Conservation (phyloP, 2,888 invertebrate species). For the Melanchra persicariae region DNA sequence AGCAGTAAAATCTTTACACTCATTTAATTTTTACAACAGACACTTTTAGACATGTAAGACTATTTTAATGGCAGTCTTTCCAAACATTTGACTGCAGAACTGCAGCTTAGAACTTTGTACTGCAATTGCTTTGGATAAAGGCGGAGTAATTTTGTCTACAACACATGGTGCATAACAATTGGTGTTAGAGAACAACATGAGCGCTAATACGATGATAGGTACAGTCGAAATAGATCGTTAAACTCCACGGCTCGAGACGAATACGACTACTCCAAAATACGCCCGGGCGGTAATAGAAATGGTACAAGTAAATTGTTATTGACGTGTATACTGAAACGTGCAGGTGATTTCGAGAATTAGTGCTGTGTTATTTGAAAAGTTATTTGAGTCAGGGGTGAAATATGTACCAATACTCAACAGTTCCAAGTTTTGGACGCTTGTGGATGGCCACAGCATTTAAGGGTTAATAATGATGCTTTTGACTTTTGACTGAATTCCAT, state of each 20-base stretch:
- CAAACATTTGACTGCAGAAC: slow-evolving; percentile 35
- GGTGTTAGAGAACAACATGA: slow-evolving; percentile 72
- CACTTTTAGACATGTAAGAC: slow-evolving; percentile 3
- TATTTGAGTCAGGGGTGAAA: slow-evolving; percentile 16
- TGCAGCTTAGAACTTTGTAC: slow-evolving; percentile 42
- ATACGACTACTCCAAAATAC: slow-evolving; percentile 69
- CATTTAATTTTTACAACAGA: neutral
- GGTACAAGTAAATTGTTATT: slow-evolving; percentile 77
- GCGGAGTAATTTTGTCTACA: slow-evolving; percentile 55
- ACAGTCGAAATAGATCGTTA: slow-evolving; percentile 80
- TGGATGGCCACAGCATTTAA: neutral
- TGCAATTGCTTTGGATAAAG: slow-evolving; percentile 38
- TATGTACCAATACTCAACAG: slow-evolving; percentile 2
- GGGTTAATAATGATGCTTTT: slow-evolving; percentile 1
- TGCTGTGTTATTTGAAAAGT: slow-evolving; percentile 48
- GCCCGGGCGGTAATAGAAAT: slow-evolving; percentile 68
- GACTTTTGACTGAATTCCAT: neutral
- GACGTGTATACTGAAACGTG: slow-evolving; percentile 69
- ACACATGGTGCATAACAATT: slow-evolving; percentile 62
- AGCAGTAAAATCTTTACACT: neutral
- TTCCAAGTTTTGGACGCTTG: neutral
- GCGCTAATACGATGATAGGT: slow-evolving; percentile 71
- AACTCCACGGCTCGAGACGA: slow-evolving; percentile 83
- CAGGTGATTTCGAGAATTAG: slow-evolving; percentile 56
- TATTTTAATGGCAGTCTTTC: slow-evolving; percentile 33